Conservation (phyloP, 2,797 vertebrate genomes). For the Gallirallus australis region DNA sequence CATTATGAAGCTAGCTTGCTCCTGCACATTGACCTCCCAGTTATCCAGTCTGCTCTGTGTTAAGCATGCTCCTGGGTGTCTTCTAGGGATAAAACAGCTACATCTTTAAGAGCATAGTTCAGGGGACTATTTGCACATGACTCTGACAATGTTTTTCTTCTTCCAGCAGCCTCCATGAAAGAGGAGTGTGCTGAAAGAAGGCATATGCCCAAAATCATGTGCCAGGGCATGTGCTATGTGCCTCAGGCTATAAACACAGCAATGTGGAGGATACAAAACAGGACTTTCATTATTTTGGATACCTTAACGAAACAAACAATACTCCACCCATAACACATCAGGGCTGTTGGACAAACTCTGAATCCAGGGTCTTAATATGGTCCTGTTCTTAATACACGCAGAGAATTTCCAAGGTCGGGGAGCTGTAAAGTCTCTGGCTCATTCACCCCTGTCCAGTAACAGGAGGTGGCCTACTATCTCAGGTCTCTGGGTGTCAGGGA, state of each 20-base stretch:
- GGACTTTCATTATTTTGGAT: background rate
- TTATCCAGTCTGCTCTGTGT: background rate
- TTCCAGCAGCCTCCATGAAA: background rate
- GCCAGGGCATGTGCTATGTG: background rate
- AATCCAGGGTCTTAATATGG: background rate
- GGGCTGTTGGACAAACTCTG: background rate
- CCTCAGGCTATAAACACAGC: background rate
- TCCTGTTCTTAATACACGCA: rapidly evolving
- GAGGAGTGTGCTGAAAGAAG: background rate
- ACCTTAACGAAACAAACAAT: background rate
- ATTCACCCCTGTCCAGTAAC: background rate
- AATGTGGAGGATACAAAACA: background rate
- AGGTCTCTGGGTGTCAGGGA: background rate
- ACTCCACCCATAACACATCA: background rate
- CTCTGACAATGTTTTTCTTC: background rate
- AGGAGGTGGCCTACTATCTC: background rate
- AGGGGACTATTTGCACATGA: background rate
- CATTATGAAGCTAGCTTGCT: background rate
- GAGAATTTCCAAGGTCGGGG: background rate
- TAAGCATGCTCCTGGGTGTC: background rate
- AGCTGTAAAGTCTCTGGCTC: background rate
- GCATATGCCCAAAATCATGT: background rate
- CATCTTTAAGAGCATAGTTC: background rate
- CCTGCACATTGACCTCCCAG: background rate
- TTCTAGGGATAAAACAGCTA: background rate